phyloP scores from a whole-genome alignment of 64 coral and sea anemone genomes.

The Astreopora myriophthalma region DNA sequence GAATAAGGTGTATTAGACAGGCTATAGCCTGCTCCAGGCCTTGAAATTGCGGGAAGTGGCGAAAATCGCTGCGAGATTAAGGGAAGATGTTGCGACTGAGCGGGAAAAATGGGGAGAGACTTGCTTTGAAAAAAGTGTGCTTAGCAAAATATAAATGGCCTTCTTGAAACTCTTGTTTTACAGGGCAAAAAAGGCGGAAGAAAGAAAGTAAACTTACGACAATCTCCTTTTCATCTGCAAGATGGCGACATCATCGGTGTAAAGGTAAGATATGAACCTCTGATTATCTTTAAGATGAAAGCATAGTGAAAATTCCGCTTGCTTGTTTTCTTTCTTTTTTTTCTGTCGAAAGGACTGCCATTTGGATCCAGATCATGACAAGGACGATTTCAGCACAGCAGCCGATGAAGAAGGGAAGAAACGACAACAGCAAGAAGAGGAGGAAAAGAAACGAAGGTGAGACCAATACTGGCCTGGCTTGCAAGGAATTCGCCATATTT shows the following conservation, averaged over 20 bases:
- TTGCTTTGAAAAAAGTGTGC: no score
- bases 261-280: slow-evolving; percentile 42
- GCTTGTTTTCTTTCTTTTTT: neutral
- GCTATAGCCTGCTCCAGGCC: no score
- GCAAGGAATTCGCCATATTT: no score
- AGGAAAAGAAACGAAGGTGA: slow-evolving; percentile 79
- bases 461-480: neutral
- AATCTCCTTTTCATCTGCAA: slow-evolving; percentile 77
- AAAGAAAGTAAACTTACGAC: slow-evolving; percentile 81
- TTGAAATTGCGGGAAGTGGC: no score
- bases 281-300: no score
- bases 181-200: slow-evolving; percentile 58
- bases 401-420: slow-evolving; percentile 71
- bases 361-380: slow-evolving; percentile 21
- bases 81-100: no score
- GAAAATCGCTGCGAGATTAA: no score
- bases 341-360: slow-evolving; percentile 29
- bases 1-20: no score
- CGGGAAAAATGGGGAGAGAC: no score
- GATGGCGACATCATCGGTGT: slow-evolving; percentile 86
- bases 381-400: slow-evolving; percentile 74
- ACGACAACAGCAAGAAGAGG: slow-evolving; percentile 50
- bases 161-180: neutral
- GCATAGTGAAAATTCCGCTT: neutral
- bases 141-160: neutral